Conservation (phyloP, 2,888 invertebrate genomes). For the Anorthoa munda region DNA sequence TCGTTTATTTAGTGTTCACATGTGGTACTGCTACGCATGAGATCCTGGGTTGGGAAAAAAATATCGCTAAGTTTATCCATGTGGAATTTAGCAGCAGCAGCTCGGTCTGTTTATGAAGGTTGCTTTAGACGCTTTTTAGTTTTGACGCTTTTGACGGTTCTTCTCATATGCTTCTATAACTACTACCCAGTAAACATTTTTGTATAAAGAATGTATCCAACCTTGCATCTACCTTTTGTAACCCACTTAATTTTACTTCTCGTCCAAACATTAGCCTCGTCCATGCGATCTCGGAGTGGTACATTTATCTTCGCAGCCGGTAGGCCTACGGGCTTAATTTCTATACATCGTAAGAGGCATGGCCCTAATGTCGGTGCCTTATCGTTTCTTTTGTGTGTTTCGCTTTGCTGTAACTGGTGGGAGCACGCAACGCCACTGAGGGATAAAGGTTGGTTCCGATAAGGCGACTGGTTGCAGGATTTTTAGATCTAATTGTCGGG, state of each 20-base stretch:
- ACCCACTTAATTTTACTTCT: slow-evolving; percentile 54
- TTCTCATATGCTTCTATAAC: not conserved
- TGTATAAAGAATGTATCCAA: no score
- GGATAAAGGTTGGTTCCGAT: slow-evolving; percentile 53
- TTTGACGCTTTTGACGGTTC: not conserved
- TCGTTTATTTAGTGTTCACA: no score
- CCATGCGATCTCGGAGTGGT: slow-evolving; percentile 65
- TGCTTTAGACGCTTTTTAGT: not conserved
- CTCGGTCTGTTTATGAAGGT: no score
- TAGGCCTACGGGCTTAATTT: slow-evolving; percentile 75
- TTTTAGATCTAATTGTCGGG: slow-evolving; percentile 2
- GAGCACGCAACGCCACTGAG: slow-evolving; percentile 73
- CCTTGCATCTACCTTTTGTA: slow-evolving; percentile 35
- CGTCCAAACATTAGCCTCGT: slow-evolving; percentile 60
- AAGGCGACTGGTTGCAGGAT: slow-evolving; percentile 27
- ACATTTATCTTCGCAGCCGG: slow-evolving; percentile 65
- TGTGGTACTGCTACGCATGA: no score
- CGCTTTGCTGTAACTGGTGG: slow-evolving; percentile 75
- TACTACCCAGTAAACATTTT: not conserved
- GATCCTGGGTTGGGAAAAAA: no score
- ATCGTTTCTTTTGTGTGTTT: slow-evolving; percentile 81
- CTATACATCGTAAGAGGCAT: slow-evolving; percentile 77
- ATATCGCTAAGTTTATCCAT: no score
- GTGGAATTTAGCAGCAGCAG: no score
- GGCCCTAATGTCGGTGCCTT: slow-evolving; percentile 76